Base-by-base conservation (phyloP, 2,888 invertebrate species). In the Melangyna quadrimaculata region DNA sequence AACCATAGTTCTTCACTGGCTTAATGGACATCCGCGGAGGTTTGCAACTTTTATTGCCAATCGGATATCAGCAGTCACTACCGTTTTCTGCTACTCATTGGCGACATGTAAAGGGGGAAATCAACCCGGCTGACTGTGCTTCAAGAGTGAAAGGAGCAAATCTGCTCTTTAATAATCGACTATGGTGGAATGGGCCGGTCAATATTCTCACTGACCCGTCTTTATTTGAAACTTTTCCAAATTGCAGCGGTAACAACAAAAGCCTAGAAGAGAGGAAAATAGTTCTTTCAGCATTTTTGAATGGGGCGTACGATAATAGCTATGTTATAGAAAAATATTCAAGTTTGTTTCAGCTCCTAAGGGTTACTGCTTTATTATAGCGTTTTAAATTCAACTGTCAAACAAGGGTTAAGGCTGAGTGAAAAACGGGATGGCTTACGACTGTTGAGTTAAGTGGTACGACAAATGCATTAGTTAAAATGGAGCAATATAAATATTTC, bases 1-100 rank as follows among this genome's bases (percentile, higher is more conserved):
- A 5, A 53, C 14, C 10, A 73, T 73, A 43, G 63, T 53, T 9
- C 9, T 72, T 14, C 63, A 73, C 19, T 75, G 74, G 57, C 35
- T 75, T 17, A 67, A 75, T 14, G 74, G 67, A 4, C 55, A 57
- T 37, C n/a, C n/a, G n/a, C 24, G 6, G n/a, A 67, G 29, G 14
- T 69, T 75, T 17, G 55, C 65, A 24, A 61, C 9, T 27, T 53
- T 63, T 14, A 27, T 55, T 8, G 73, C 37, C 1, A 63, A 73
- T 29, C 63, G 61, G 1, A 59, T 67, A 35, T 51, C 48, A 22
- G 27, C 69, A 22, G 19, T 51, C 10, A 72, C 24, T 5, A 48
- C 9, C 27, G 32, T n/a, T 61, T 10, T 35, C 48, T 24, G 35
- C 61, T 12, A 17, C 61, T 22, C 17, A 35, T 10, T 48, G 72